A percentile compares a stretch with the other conserved stretches of the same genome.
These are phyloP conservation scores for Oithona nana DNA, from an alignment of 2,888 invertebrate genomes.

Conservation along the genomic window DNA sequence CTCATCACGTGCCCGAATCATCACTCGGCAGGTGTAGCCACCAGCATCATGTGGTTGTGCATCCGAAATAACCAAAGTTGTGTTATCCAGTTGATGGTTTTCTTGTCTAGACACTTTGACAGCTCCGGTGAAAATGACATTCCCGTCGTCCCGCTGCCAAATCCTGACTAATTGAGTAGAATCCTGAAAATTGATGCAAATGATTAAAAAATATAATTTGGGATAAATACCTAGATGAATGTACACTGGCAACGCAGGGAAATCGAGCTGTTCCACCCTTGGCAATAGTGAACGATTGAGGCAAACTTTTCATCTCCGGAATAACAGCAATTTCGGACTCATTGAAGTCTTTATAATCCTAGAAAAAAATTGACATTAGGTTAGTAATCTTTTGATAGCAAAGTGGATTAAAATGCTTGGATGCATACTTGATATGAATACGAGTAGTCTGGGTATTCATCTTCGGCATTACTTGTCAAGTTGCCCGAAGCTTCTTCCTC, in stretches of 20 bases:
- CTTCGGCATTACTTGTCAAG: not conserved
- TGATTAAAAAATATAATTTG: too few relatives aligned
- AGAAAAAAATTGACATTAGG: not conserved
- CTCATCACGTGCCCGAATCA: not conserved
- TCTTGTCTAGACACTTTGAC: not conserved
- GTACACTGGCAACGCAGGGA: not conserved
- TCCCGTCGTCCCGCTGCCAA: not conserved
- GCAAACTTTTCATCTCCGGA: not conserved
- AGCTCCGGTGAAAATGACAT: conserved; percentile 2
- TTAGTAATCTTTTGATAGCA: too few relatives aligned
- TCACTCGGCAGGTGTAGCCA: conserved; percentile 4
- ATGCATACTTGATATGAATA: not conserved
- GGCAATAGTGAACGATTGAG: not conserved
- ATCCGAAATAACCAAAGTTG: not conserved
- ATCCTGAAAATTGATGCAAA: not conserved
- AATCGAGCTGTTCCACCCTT: not conserved
- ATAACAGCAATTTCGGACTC: not conserved
- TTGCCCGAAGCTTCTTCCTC: too few relatives aligned
- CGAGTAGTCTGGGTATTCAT: not conserved
- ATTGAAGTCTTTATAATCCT: not conserved
- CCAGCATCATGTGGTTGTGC: not conserved
- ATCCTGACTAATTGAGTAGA: conserved; percentile 2
- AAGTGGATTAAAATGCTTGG: not conserved
- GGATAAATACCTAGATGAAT: too few relatives aligned
- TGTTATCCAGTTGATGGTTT: not conserved